Conservation (phyloP, 1,140 invertebrate genomes). For the Spodoptera frugiperda region DNA sequence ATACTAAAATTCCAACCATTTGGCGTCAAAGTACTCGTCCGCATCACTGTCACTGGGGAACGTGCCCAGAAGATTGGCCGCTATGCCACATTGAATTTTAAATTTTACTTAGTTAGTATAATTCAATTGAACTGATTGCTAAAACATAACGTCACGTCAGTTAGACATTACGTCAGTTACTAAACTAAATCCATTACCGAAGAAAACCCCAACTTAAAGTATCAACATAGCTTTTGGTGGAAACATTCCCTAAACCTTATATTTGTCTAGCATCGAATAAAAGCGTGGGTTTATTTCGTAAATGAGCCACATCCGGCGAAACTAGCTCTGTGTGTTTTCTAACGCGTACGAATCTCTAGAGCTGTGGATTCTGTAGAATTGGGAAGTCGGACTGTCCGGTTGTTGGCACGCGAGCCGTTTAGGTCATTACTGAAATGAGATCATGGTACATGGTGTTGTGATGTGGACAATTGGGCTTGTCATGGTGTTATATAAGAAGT, state of each 20-base stretch:
- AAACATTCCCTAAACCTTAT: not conserved
- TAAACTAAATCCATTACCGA: no score
- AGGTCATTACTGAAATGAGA: conserved; percentile 1
- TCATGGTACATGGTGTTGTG: not conserved
- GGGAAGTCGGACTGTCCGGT: not conserved
- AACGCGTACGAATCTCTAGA: conserved; percentile 9
- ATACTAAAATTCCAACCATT: no score
- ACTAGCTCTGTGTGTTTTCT: not conserved
- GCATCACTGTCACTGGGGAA: no score
- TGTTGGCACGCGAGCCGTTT: conserved; percentile 7
- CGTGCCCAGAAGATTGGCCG: no score
- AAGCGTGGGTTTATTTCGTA: conserved; percentile 37
- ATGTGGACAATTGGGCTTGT: not conserved
- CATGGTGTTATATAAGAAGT: not conserved
- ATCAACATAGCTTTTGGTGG: not conserved
- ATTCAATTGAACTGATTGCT: no score
- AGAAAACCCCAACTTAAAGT: not conserved
- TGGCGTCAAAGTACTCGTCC: no score
- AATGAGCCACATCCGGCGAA: conserved; percentile 22
- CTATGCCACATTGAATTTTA: no score
- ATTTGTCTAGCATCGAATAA: conserved; percentile 32
- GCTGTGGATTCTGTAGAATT: not conserved
- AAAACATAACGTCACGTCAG: no score
- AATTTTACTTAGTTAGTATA: no score
- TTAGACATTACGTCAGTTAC: no score